Base-by-base conservation (phyloP, 1,140 invertebrate species). In the Solen grandis region DNA sequence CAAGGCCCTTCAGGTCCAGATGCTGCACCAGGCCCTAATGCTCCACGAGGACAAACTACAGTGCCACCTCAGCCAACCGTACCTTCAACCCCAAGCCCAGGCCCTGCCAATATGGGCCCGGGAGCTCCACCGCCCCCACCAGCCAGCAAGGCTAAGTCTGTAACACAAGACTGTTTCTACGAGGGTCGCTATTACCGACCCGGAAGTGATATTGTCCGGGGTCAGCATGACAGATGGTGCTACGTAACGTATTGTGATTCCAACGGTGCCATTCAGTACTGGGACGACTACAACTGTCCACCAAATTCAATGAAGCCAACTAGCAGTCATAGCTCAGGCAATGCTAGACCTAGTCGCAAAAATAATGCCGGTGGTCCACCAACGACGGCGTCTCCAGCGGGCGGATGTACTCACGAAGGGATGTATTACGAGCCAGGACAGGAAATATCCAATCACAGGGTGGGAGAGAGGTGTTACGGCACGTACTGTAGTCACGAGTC, bases 281-380 rank as follows among this genome's bases (percentile, higher is more conserved):
- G 77, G 77, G 77, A 80, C 27, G 77, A 80, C 31, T 80, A 72
- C 35, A 72, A 80, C n/a, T 80, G 77, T 22, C 68, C 68, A 38
- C 46, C 59, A 35, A 80, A 80, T 35, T 80, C 68, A 36, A 72
- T 72, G 57, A 80, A 78, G 50, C 75, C 75, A 19, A 78, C 75
- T 29, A 78, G 75, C 22, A 65, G 65, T 1, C 75, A 78, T 41
- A 60, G 19, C 33, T 25, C 75, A 33, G 75, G 75, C 0, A 25
- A 65, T 31, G 31, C 54, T 25, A 27, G 70, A n/a, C 35, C 35
- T 19, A 36, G 35, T 14, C 63, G 54, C 22, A 29, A 38, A 29
- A 31, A 14, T 16, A n/a, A 35, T 5, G 70, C 54, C 1, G 54
- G 33, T 31, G 29, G 10, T 10, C 38, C 63, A 36, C n/a, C 33